Conservation (phyloP, 1,140 invertebrate species). For the Nasonia vitripennis region DNA sequence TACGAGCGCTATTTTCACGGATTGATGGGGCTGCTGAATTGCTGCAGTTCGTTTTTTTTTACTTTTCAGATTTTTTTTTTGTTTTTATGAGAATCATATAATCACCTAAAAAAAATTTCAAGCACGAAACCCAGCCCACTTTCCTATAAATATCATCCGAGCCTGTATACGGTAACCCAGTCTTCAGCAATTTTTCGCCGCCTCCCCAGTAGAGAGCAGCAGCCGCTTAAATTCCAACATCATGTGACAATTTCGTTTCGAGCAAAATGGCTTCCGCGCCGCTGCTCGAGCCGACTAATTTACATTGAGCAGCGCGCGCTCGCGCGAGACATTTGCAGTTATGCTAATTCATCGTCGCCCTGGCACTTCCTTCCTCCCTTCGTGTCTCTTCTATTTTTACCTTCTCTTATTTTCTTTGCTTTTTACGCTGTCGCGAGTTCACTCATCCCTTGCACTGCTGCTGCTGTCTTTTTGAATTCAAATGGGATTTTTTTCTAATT, state of each 20-base stretch:
- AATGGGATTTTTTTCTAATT: neutral
- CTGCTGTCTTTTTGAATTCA: neutral
- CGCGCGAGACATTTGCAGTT: slow-evolving; percentile 31
- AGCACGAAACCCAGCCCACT: too few relatives aligned
- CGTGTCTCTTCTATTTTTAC: neutral
- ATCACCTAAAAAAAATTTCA: too few relatives aligned
- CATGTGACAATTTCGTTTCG: slow-evolving; percentile 30
- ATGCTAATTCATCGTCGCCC: slow-evolving; percentile 9
- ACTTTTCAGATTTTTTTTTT: too few relatives aligned
- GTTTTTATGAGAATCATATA: too few relatives aligned
- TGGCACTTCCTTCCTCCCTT: neutral
- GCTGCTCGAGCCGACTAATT: slow-evolving; percentile 21
- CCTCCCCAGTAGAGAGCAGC: neutral
- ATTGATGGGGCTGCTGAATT: neutral
- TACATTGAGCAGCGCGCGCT: slow-evolving; percentile 23
- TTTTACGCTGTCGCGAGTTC: neutral
- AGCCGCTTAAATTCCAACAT: slow-evolving; percentile 16
- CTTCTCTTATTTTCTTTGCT: neutral
- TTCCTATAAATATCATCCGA: neutral
- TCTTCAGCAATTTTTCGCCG: neutral
- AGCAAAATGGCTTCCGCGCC: slow-evolving; percentile 13
- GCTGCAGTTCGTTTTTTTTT: too few relatives aligned
- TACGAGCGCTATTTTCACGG: neutral
- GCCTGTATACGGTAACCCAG: neutral
- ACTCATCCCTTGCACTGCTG: neutral